phyloP scores from a whole-genome alignment of 2,888 invertebrate species.

The Watsonalla binaria region DNA sequence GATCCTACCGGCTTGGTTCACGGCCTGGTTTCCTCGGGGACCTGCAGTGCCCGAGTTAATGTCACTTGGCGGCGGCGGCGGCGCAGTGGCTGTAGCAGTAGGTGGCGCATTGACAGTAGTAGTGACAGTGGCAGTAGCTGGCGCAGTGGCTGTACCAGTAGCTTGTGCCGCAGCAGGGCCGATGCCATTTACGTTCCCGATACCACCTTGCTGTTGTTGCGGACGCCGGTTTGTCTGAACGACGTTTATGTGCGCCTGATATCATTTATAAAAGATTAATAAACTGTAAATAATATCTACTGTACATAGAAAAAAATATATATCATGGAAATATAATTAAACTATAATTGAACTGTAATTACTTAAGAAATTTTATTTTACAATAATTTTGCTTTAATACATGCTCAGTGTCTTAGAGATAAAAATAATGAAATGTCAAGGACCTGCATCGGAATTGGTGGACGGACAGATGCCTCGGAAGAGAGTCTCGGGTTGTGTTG shows the following conservation, averaged over 20 bases:
- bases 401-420: no score
- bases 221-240: slow-evolving; percentile 37
- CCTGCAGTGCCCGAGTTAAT: slow-evolving; percentile 2
- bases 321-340: neutral
- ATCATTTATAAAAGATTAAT: neutral
- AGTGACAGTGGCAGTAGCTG: slow-evolving; percentile 5
- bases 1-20: slow-evolving; percentile 33
- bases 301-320: neutral
- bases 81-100: slow-evolving; percentile 1
- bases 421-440: neutral
- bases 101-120: slow-evolving; percentile 7
- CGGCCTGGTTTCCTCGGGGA: slow-evolving; percentile 5
- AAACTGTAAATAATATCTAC: neutral
- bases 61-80: slow-evolving; percentile 1
- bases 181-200: slow-evolving; percentile 5
- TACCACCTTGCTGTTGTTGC: slow-evolving; percentile 10
- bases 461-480: slow-evolving; percentile 35
- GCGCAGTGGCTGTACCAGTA: slow-evolving; percentile 4
- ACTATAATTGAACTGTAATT: neutral
- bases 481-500: slow-evolving; percentile 39
- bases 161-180: slow-evolving; percentile 10
- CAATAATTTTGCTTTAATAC: no score
- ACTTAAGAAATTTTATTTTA: no score
- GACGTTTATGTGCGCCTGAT: slow-evolving; percentile 54
- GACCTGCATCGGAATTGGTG: slow-evolving; percentile 50